Conservation (phyloP, 1,140 invertebrate genomes). For the Drosophila varians region DNA sequence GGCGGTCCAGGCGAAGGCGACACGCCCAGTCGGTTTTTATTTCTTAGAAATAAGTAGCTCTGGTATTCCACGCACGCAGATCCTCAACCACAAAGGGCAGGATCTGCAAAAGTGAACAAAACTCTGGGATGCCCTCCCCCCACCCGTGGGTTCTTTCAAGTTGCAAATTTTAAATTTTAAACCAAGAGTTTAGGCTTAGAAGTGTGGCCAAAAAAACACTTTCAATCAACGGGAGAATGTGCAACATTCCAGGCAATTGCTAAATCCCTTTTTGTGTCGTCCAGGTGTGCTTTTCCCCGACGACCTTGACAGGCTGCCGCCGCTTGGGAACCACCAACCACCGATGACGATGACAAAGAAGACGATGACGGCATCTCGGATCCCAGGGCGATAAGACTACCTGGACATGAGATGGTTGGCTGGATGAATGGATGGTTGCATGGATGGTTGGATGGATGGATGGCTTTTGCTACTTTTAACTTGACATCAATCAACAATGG, state of each 20-base stretch:
- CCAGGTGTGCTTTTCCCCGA: neutral
- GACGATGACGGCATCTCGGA: conserved; percentile 37
- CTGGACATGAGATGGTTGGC: neutral
- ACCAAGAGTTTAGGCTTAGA: too few relatives aligned
- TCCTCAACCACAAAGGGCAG: neutral
- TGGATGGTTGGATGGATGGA: conserved; percentile 12
- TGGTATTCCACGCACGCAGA: conserved; percentile 4
- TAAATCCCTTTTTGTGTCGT: neutral
- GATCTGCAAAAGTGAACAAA: neutral
- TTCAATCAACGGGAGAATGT: neutral
- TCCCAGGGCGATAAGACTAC: conserved; percentile 49
- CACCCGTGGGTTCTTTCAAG: too few relatives aligned
- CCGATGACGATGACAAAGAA: conserved; percentile 10
- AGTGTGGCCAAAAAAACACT: neutral
- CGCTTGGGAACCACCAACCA: conserved; percentile 18
- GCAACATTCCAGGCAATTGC: neutral
- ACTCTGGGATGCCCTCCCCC: neutral
- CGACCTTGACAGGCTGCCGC: conserved; percentile 16
- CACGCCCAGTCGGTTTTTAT: conserved; percentile 79
- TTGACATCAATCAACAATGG: conserved; percentile 65
- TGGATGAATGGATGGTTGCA: conserved; percentile 12
- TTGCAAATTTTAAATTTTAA: too few relatives aligned
- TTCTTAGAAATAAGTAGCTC: conserved; percentile 76
- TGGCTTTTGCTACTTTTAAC: conserved; percentile 68
- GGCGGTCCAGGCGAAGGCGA: conserved; percentile 60